These are phyloP conservation scores for Trematomus loennbergii DNA, from an alignment of 2,113 vertebrate genomes.

Conservation along the genomic window DNA sequence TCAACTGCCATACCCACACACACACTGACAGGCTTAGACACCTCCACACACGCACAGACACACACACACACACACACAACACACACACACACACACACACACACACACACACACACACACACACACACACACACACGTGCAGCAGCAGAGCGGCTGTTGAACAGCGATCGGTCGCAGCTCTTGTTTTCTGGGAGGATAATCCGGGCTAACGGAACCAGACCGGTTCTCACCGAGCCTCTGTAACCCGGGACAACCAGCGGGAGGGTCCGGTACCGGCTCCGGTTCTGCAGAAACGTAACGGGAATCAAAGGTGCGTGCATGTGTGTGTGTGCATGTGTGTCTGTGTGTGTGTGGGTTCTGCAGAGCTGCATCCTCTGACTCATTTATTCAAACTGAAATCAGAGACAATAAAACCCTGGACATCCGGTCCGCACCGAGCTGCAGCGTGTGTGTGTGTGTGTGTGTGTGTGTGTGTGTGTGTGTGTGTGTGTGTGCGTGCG, in stretches of 20 bases:
- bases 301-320: slow-evolving; percentile 16
- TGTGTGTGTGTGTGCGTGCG: too few species aligned
- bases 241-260: background rate
- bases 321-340: background rate
- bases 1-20: slow-evolving; percentile 20
- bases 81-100: background rate
- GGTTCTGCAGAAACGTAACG: slow-evolving; percentile 53
- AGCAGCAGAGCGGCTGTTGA: slow-evolving; percentile 15
- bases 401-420: background rate
- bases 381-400: slow-evolving; percentile 7
- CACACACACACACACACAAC: too few species aligned
- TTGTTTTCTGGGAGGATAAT: background rate
- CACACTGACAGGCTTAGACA: background rate
- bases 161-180: slow-evolving; percentile 24
- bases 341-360: slow-evolving; percentile 4
- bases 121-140: background rate
- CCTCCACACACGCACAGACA: background rate
- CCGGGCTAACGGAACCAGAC: background rate
- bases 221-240: background rate
- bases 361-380: slow-evolving; percentile 5
- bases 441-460: background rate
- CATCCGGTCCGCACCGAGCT: background rate
- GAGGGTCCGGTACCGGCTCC: background rate
- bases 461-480: too few species aligned
- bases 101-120: background rate